These are phyloP conservation scores for Calliphora vicina DNA, from an alignment of 1,140 invertebrate species.

Conservation along the genomic window DNA sequence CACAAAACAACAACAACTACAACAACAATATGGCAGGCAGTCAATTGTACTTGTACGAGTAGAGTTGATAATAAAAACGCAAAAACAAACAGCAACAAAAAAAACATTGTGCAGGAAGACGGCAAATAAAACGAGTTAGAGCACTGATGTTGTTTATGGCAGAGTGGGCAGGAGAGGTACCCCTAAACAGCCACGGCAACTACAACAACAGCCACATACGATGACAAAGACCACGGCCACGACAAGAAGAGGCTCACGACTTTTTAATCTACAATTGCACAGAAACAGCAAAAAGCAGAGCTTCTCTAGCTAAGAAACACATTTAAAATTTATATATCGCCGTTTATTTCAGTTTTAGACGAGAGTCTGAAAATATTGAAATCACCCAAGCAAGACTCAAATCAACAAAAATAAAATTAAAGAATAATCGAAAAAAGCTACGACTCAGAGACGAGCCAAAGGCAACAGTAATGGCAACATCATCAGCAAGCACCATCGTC, in stretches of 20 bases:
- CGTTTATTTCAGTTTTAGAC: not conserved
- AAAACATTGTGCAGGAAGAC: slow-evolving; percentile 1
- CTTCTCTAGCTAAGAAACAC: not conserved
- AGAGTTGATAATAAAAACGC: not conserved
- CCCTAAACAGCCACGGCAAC: not conserved
- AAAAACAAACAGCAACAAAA: not conserved
- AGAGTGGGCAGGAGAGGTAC: not conserved
- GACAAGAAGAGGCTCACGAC: slow-evolving; percentile 16
- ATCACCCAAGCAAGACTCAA: slow-evolving; percentile 28
- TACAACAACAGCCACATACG: not conserved
- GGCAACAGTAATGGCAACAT: not conserved
- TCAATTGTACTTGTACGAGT: not conserved
- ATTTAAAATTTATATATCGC: too few species aligned
- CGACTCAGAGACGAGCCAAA: not conserved
- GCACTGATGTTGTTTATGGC: not conserved
- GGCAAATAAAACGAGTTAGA: slow-evolving; percentile 19
- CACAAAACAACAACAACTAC: slow-evolving; percentile 13
- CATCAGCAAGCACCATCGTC: not conserved
- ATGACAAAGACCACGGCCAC: not conserved
- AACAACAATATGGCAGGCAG: not conserved
- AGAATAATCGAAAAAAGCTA: not conserved
- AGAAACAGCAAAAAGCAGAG: not conserved
- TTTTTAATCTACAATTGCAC: slow-evolving; percentile 7
- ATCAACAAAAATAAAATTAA: not conserved
- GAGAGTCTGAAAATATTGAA: slow-evolving; percentile 11